Conservation (phyloP, 2,888 invertebrate genomes). For the Eretmocerus hayati region DNA sequence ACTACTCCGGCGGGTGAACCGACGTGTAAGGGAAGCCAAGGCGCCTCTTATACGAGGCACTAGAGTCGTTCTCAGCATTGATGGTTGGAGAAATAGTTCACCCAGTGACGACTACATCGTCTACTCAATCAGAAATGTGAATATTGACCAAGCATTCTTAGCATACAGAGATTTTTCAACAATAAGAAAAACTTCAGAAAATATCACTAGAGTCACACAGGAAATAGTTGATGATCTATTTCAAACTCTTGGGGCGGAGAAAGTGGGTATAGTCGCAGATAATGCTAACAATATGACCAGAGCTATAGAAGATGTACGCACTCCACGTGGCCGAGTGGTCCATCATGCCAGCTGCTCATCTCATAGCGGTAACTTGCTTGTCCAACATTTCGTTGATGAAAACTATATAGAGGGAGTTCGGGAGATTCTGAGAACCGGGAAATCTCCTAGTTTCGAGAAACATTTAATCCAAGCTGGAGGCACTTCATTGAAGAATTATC, state of each 20-base stretch:
- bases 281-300: background rate
- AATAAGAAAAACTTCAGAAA: background rate
- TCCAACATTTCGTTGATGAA: background rate
- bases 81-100: background rate
- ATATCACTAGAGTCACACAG: background rate
- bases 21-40: background rate
- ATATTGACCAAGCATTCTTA: background rate
- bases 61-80: background rate
- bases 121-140: background rate
- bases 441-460: background rate
- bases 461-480: background rate
- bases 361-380: background rate
- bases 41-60: background rate
- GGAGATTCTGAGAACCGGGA: background rate
- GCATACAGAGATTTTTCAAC: background rate
- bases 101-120: background rate
- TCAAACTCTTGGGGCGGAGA: background rate
- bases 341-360: background rate
- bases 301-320: background rate
- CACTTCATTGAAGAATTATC: background rate
- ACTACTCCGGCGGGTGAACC: background rate
- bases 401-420: background rate
- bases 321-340: too few species aligned
- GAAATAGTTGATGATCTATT: background rate
- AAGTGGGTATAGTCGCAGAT: background rate